Base-by-base conservation (phyloP, 2,113 vertebrate species). In the Cyanistes caeruleus region DNA sequence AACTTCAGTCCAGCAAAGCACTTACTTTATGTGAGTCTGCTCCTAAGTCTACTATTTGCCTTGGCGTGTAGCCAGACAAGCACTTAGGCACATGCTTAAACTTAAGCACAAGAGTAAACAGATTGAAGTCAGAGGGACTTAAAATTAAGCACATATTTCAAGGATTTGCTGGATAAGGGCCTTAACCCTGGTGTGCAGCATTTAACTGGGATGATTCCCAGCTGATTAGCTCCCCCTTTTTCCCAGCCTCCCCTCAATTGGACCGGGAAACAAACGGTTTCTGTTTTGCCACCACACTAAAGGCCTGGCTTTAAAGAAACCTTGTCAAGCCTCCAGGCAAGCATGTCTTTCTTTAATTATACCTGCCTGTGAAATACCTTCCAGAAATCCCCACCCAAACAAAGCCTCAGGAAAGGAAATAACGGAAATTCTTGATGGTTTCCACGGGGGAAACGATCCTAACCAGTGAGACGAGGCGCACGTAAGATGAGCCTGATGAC, bases 311-410 rank as follows among this genome's bases (percentile, higher is more conserved):
- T 91, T 93, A 56, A 92, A 93, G 88, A 80, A 97, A 68, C 37
- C 60, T 84, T 35, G 64, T 88, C 59, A 56, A 64, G 65, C 93
- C 89, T 75, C 80, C 63, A 73, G 96, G 95, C 84, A 67, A 92
- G 92, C 46, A 52, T 60, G 80, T 84, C 90, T 94, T 86, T 92
- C 90, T 96, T 94, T 87, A 96, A 96, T 96, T 94, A 95, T 81
- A 97, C 94, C 94, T 97, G 97, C 92, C 89, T 90, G 89, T 90
- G 94, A 95, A 97, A 91, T 94, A 96, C 85, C 93, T 97, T 94
- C 95, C 96, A 92, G 91, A 97, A 95, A 97, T 97, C 96, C 58
- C 91, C 95, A 93, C 91, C 93, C 95, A 96, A 96, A 97, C 97
- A 96, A 97, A 96, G 94, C 94, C 93, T 90, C 35, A 74, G 92